phyloP scores from a whole-genome alignment of 2,113 vertebrate genomes.

The Halichoerus grypus region DNA sequence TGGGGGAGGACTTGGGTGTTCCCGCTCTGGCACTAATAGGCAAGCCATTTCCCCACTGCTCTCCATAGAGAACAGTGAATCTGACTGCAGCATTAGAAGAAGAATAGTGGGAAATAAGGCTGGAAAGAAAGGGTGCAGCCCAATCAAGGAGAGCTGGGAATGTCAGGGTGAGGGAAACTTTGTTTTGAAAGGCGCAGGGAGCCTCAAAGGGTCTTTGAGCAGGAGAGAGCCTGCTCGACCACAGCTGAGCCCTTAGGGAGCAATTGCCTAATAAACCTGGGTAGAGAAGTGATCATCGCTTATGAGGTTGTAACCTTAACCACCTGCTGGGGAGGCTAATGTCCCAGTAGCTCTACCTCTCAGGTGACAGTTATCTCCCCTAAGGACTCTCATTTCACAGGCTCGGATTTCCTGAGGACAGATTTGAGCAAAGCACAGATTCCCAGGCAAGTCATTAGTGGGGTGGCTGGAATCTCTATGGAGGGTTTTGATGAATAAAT shows the following conservation, averaged over 20 bases:
- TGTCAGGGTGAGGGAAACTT: not conserved
- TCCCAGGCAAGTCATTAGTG: not conserved
- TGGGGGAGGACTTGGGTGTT: not conserved
- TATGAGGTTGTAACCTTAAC: not conserved
- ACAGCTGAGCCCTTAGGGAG: not conserved
- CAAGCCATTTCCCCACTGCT: not conserved
- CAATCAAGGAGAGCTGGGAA: not conserved
- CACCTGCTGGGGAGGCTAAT: not conserved
- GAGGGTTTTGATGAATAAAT: conserved; percentile 6
- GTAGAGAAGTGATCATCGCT: not conserved
- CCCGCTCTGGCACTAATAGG: not conserved
- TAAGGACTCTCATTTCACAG: conserved; percentile 22
- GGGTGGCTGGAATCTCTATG: not conserved
- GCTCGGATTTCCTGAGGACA: conserved; percentile 50
- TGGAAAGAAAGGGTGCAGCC: not conserved
- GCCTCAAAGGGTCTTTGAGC: not conserved
- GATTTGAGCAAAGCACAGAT: conserved; percentile 33
- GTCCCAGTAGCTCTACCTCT: conserved; percentile 5
- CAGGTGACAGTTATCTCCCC: conserved; percentile 39
- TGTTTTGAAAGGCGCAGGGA: not conserved
- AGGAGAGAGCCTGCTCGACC: not conserved
- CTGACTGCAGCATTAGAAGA: not conserved
- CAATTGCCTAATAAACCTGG: not conserved
- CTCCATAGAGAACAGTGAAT: not conserved
- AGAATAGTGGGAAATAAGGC: not conserved